Evolutionary conservation across 2,113 vertebrate genomes (phyloP).

Genomic region (Uropsilus gracilis): DNA sequence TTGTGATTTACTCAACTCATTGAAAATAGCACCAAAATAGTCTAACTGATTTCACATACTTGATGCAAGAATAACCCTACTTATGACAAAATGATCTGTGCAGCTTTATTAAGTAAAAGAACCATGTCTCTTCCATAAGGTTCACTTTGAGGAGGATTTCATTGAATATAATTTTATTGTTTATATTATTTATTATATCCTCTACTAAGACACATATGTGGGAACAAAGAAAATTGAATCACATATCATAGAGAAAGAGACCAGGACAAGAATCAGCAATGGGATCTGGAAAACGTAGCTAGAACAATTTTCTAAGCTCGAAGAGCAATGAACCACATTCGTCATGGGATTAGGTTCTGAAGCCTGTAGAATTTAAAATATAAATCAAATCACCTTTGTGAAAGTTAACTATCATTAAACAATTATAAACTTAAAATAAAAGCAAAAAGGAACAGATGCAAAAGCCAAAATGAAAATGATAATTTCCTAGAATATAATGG

Average conservation of each 20-base stretch:
- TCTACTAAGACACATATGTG: neutral
- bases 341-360: neutral
- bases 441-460: neutral
- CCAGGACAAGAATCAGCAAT: neutral
- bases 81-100: neutral
- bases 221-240: slow-evolving; percentile 16
- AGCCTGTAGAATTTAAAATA: neutral
- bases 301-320: neutral
- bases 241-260: slow-evolving; percentile 24
- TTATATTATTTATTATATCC: neutral
- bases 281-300: neutral
- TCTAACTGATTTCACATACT: neutral
- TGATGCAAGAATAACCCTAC: neutral
- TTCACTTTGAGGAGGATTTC: neutral
- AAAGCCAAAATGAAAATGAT: neutral
- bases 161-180: neutral
- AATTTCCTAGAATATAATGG: neutral
- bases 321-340: neutral
- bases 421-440: neutral
- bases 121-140: neutral
- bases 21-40: neutral
- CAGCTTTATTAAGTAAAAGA: neutral
- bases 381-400: slow-evolving; percentile 7
- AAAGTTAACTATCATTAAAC: neutral
- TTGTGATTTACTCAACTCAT: neutral